Evolutionary conservation across 1,140 invertebrate species (phyloP), one percentile per base, ranked within the genome.

Genomic region (Polypedilum vanderplanki): DNA sequence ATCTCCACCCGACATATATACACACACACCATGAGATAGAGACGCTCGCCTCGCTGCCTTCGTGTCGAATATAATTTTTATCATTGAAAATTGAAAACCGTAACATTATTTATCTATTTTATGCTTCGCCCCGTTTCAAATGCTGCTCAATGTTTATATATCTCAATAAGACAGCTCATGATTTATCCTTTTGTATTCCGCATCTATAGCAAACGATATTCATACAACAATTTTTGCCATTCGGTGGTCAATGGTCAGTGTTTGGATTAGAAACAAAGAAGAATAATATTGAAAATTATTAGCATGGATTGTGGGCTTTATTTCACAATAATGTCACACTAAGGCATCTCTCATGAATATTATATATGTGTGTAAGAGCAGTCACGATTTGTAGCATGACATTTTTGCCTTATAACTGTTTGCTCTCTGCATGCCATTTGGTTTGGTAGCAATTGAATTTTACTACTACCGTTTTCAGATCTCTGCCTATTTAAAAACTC

Each of bases 141-240:
- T 33, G 24, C 5, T 33, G 24, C 24, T 33, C 24, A 33, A 12
- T 12, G 46, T 57, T 3, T 12, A 57, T 57, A 57, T n/a, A 57
- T 12, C n/a, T 57, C 46, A 57, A 12, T 33, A 57, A 57, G n/a
- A 57, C 46, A 57, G 4, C 12, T 57, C 65, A 70, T 70, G 65
- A 70, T 70, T 70, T 70, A 70, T 70, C 65, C 65, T 70, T 57
- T 70, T 70, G 17, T 70, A 22, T 70, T 70, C 65, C 65, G 65
- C 65, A 22, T 70, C 17, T 70, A 20, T 18, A 20, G 8, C 18
- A 8, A 18, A 20, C 20, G 18, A 18, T 18, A 22, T 70, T n/a
- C n/a, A 57, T 1, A 1, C 2, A 12, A 17, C 10, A 3, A 17
- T 22, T 22, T 18, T 70, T 70, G 65, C 65, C 7, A 57, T 57